Evolutionary conservation across 2,888 invertebrate genomes (phyloP).

Genomic region (Troides helena): DNA sequence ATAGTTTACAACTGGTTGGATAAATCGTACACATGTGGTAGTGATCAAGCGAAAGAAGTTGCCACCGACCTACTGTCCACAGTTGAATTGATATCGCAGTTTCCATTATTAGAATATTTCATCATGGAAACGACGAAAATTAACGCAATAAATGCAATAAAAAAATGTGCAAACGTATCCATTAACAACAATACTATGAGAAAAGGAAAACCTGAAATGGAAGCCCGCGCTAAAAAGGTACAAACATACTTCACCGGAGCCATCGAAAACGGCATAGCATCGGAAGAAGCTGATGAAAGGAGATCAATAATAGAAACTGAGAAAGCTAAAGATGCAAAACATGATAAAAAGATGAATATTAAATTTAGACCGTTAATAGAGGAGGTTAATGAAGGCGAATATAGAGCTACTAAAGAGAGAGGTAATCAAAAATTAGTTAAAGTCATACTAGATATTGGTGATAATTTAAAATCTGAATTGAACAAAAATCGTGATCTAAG

Average conservation of each 20-base stretch:
- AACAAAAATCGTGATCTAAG: neutral
- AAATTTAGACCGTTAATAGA: slow-evolving; percentile 9
- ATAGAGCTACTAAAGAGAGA: neutral
- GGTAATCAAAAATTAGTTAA: slow-evolving; percentile 4
- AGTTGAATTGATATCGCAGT: slow-evolving; percentile 10
- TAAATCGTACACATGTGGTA: slow-evolving; percentile 11
- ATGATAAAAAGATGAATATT: neutral
- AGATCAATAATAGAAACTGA: neutral
- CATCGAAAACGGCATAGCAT: neutral
- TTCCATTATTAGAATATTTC: slow-evolving; percentile 7
- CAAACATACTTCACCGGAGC: slow-evolving; percentile 4
- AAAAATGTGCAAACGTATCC: slow-evolving; percentile 7
- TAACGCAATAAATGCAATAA: slow-evolving; percentile 2
- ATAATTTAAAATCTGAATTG: slow-evolving; percentile 18
- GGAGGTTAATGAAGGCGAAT: slow-evolving; percentile 4
- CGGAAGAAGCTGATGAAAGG: neutral
- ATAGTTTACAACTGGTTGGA: slow-evolving; percentile 5
- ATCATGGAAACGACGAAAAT: slow-evolving; percentile 7
- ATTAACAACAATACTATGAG: neutral
- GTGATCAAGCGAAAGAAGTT: neutral
- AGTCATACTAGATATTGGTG: slow-evolving; percentile 18
- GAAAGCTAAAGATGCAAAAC: slow-evolving; percentile 8
- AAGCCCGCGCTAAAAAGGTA: neutral
- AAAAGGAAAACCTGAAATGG: slow-evolving; percentile 9
- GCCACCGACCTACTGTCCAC: slow-evolving; percentile 6